phyloP scores from a whole-genome alignment of 1,140 invertebrate species.

The Drosophila parvula region DNA sequence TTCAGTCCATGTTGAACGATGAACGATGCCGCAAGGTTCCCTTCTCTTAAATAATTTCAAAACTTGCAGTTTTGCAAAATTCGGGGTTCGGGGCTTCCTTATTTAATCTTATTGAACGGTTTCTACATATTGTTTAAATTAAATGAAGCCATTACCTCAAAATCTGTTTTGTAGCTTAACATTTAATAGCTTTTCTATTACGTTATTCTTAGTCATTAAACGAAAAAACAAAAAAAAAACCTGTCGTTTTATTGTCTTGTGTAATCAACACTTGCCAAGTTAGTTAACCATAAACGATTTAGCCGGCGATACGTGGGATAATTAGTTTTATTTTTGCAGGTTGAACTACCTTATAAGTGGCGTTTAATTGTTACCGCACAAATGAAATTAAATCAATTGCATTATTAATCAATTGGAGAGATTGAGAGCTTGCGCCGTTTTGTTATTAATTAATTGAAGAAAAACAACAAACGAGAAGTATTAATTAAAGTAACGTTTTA shows the following conservation, averaged over 20 bases:
- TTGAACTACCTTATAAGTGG: conserved; percentile 26
- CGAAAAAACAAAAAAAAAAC: no score
- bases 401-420: not conserved
- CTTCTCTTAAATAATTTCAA: not conserved
- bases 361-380: conserved; percentile 24
- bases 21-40: not conserved
- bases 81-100: no score
- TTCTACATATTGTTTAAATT: not conserved
- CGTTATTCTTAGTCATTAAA: not conserved
- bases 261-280: not conserved
- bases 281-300: conserved; percentile 1
- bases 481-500: not conserved
- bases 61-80: conserved; percentile 4
- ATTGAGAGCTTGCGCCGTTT: not conserved
- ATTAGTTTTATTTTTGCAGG: conserved; percentile 14
- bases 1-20: not conserved
- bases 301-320: conserved; percentile 7
- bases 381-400: conserved; percentile 1
- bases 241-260: conserved; percentile 20
- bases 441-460: not conserved
- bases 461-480: no score
- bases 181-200: not conserved
- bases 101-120: not conserved
- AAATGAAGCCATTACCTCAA: not conserved
- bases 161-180: not conserved